These are phyloP conservation scores for Myiozetetes cayanensis DNA, from an alignment of 2,113 vertebrate species.

Conservation along the genomic window DNA sequence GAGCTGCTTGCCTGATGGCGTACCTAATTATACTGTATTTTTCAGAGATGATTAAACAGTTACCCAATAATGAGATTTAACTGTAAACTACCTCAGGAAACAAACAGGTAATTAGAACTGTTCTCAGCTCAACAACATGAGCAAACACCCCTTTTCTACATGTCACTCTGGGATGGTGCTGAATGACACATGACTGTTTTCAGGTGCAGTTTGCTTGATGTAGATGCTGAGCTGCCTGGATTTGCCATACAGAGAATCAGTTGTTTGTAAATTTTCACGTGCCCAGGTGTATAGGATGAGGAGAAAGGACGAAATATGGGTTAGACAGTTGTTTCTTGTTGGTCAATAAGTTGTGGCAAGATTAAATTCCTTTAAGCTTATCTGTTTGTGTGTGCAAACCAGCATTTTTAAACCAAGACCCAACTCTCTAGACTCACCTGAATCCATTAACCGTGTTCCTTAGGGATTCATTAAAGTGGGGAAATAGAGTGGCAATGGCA, in stretches of 20 bases:
- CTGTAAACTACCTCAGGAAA: slow-evolving; percentile 4
- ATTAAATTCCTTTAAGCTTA: not conserved
- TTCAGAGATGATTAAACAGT: slow-evolving; percentile 43
- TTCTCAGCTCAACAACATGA: not conserved
- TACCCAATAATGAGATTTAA: slow-evolving; percentile 34
- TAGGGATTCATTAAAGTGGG: not conserved
- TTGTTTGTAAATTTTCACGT: not conserved
- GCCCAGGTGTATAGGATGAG: not conserved
- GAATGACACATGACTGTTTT: not conserved
- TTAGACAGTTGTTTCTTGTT: not conserved
- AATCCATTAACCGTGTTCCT: not conserved
- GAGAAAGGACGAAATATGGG: not conserved
- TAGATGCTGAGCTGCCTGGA: not conserved
- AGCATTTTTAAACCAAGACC: not conserved
- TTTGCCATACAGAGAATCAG: not conserved
- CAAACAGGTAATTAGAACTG: not conserved
- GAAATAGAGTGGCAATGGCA: not conserved
- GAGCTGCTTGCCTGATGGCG: not conserved
- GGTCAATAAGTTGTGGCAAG: not conserved
- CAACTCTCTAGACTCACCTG: not conserved
- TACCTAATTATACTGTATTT: slow-evolving; percentile 18
- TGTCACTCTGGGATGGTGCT: not conserved
- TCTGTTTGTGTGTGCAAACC: not conserved
- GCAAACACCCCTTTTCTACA: slow-evolving; percentile 2
- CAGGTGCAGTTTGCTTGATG: not conserved